Percentiles rank a stretch among this genome's conserved stretches.
Evolutionary conservation across 2,797 vertebrate genomes (phyloP).

Genomic region (Amphiprion clarkii): DNA sequence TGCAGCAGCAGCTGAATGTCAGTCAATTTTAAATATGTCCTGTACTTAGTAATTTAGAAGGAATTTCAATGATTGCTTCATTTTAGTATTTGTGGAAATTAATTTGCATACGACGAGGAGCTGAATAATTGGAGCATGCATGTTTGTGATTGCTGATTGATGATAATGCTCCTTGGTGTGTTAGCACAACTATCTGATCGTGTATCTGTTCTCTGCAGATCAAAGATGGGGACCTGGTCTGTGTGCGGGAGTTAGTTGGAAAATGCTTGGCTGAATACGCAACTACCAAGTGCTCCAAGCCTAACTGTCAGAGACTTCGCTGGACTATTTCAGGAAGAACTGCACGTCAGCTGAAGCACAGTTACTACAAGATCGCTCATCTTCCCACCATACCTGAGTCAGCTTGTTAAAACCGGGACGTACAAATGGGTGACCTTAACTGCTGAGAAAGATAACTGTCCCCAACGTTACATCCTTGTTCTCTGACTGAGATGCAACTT

Average conservation of each 20-base stretch:
- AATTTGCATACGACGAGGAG: not conserved
- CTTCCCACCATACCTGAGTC: slow-evolving; percentile 97
- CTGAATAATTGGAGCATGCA: not conserved
- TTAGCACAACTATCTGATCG: not conserved
- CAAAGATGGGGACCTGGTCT: slow-evolving; percentile 89
- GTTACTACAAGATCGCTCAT: slow-evolving; percentile 95
- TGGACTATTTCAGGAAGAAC: slow-evolving; percentile 98
- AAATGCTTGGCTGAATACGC: slow-evolving; percentile 96
- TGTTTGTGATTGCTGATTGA: not conserved
- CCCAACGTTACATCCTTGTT: slow-evolving; percentile 1
- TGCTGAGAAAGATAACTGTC: slow-evolving; percentile 24
- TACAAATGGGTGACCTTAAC: slow-evolving; percentile 42
- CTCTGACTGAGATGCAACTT: slow-evolving; percentile 17
- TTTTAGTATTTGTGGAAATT: not conserved
- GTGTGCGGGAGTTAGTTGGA: slow-evolving; percentile 91
- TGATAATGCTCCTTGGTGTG: not conserved
- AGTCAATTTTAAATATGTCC: slow-evolving; percentile 22
- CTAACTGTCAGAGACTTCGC: slow-evolving; percentile 92
- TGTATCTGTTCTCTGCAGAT: slow-evolving; percentile 79
- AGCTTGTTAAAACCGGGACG: slow-evolving; percentile 79
- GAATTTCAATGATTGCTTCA: not conserved
- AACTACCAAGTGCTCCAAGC: slow-evolving; percentile 92
- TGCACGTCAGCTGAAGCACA: slow-evolving; percentile 93
- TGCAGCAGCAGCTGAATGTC: slow-evolving; percentile 91
- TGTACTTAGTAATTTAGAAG: not conserved